phyloP scores from a whole-genome alignment of 2,113 vertebrate species.

The Petrocephalus microphthalmus region DNA sequence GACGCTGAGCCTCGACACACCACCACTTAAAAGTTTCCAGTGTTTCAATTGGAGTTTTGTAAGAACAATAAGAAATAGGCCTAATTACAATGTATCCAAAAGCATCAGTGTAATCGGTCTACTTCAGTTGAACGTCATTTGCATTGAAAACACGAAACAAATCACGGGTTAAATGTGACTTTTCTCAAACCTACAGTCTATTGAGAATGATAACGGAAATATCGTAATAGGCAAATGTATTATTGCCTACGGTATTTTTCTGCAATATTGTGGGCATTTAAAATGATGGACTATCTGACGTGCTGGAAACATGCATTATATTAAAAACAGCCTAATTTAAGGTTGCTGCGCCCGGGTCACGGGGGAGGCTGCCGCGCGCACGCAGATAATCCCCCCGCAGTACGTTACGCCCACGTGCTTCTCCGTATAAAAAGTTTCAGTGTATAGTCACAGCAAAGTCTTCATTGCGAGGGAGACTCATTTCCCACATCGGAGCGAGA shows the following conservation, averaged over 20 bases:
- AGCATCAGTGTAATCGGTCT: neutral
- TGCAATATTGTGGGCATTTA: neutral
- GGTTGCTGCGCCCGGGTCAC: too few species aligned
- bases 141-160: neutral
- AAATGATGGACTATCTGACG: neutral
- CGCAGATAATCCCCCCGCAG: constrained; percentile 55
- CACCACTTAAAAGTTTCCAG: neutral
- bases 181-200: neutral
- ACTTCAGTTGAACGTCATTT: neutral
- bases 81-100: neutral
- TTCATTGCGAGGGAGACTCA: constrained; percentile 52
- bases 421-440: constrained; percentile 78
- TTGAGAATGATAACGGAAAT: neutral
- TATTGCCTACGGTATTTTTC: neutral
- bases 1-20: neutral
- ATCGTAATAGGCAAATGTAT: too few species aligned
- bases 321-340: neutral
- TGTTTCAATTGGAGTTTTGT: neutral
- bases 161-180: neutral
- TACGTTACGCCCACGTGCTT: constrained; percentile 74
- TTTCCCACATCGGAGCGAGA: constrained; percentile 31
- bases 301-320: neutral
- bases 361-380: too few species aligned
- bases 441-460: constrained; percentile 64
- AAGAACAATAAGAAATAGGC: neutral